Base-by-base conservation (phyloP, 1,140 invertebrate genomes). In the Leptinotarsa lineolata region DNA sequence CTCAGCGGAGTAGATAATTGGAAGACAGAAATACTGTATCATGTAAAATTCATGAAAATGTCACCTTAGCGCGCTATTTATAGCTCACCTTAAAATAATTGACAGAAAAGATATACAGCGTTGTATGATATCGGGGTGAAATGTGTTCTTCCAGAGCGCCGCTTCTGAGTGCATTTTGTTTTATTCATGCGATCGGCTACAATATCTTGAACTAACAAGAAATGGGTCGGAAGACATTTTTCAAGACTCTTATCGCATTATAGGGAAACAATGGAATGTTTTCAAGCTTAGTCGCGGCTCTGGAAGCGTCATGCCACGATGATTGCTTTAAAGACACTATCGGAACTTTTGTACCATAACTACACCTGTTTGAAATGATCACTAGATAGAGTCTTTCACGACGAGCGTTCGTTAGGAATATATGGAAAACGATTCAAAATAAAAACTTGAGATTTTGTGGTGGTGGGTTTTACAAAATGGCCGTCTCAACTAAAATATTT, bases 31-130 rank as follows among this genome's bases (percentile, higher is more conserved):
- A 63, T 63, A 18, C 20, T 11, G 20, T 63, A 63, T 18, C 20
- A 63, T 63, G 60, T 22, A 63, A 63, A 63, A 63, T 63, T 63
- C 60, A 63, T 63, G 60, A 63, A 18, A 63, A 20, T 63, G 60
- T 63, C 22, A 63, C 60, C 60, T 24, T 63, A 20, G 22, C 16
- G 20, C 21, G 20, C 60, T 18, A 63, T 22, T 24, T 63, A 20
- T 20, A 15, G 21, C 21, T 16, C 60, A 20, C 60, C 22, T 63
- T 24, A 63, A 63, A 63, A 63, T 63, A 63, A 63, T 63, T 63
- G 60, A 63, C 60, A 63, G 22, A 15, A 21, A 63, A 63, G 60
- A 63, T 63, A 22, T 63, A 63, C 13, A n/a, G 20, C 21, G 20
- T 18, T 15, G 48, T 54, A 54, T 54, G 48, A 54, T 54, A 54